These are phyloP conservation scores for Synanthedon andrenaeformis DNA, from an alignment of 2,888 invertebrate species.

Conservation along the genomic window DNA sequence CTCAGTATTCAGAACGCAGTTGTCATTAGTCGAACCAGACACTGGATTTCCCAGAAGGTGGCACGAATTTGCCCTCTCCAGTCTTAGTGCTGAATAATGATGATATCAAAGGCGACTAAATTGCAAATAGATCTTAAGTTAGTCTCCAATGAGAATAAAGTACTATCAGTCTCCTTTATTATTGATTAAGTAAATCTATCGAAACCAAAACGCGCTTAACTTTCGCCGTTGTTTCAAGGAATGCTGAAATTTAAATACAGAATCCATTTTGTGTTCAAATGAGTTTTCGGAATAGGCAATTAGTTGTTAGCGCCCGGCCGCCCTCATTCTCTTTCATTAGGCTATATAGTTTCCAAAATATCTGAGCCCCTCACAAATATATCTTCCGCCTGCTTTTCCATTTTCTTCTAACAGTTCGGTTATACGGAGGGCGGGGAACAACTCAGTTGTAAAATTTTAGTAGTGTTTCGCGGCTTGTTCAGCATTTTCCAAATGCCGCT, in stretches of 20 bases:
- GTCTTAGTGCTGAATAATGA: constrained; percentile 49
- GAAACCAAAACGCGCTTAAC: constrained; percentile 50
- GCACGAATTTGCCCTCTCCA: constrained; percentile 36
- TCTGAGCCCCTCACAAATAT: constrained; percentile 64
- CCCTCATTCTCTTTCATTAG: constrained; percentile 69
- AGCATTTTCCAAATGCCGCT: constrained; percentile 11
- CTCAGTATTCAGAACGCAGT: constrained; percentile 56
- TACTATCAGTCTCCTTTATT: not conserved
- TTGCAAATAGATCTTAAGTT: constrained; percentile 22
- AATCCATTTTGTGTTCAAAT: constrained; percentile 71
- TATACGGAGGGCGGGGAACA: constrained; percentile 37
- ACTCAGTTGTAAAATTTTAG: constrained; percentile 56
- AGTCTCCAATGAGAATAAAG: not conserved
- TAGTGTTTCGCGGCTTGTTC: constrained; percentile 46
- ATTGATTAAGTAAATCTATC: constrained; percentile 10
- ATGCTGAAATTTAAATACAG: constrained; percentile 69
- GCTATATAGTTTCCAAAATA: constrained; percentile 70
- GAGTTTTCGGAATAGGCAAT: constrained; percentile 71
- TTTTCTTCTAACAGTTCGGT: constrained; percentile 55
- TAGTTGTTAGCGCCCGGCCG: constrained; percentile 69
- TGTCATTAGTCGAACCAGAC: constrained; percentile 61
- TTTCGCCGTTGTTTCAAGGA: constrained; percentile 63
- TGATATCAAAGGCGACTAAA: constrained; percentile 35
- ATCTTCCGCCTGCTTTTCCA: constrained; percentile 60
- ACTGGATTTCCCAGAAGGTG: constrained; percentile 48